Conservation (phyloP, 2,888 invertebrate genomes). For the Xanthia togata region DNA sequence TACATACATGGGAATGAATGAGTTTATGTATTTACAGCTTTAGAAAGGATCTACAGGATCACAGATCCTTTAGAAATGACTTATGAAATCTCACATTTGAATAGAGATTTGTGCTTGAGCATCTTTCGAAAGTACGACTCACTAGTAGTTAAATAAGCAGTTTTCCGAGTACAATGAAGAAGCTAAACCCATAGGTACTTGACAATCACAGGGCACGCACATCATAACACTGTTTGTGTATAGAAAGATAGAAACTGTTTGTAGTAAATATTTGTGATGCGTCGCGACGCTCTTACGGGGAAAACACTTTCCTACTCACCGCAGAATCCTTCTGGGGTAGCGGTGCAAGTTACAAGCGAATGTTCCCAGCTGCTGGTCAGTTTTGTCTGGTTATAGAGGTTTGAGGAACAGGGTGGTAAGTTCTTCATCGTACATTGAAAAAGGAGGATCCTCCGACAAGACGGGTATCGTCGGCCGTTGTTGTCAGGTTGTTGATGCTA, state of each 20-base stretch:
- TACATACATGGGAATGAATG: not conserved
- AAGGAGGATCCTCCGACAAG: not conserved
- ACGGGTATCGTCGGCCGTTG: not conserved
- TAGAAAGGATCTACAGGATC: too few relatives aligned
- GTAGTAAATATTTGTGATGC: conserved; percentile 75
- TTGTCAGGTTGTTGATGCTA: not conserved
- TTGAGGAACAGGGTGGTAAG: not conserved
- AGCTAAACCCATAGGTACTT: not conserved
- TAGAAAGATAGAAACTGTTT: conserved; percentile 64
- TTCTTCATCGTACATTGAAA: not conserved
- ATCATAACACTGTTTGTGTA: conserved; percentile 35
- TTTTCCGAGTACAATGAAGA: not conserved
- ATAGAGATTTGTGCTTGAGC: not conserved
- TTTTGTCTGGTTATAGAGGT: not conserved
- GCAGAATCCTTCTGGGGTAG: conserved; percentile 81
- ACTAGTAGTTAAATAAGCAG: not conserved
- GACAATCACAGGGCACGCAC: not conserved
- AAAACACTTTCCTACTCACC: conserved; percentile 81
- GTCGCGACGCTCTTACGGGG: conserved; percentile 68
- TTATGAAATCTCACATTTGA: not conserved
- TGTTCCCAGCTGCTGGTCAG: not conserved
- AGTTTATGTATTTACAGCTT: not conserved
- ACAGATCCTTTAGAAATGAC: not conserved
- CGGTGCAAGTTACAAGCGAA: conserved; percentile 55
- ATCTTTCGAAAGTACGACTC: not conserved